Percentiles rank a stretch among this genome's conserved stretches.
These are phyloP conservation scores for Heteropelma amictum DNA, from an alignment of 2,888 invertebrate genomes.

Conservation along the genomic window DNA sequence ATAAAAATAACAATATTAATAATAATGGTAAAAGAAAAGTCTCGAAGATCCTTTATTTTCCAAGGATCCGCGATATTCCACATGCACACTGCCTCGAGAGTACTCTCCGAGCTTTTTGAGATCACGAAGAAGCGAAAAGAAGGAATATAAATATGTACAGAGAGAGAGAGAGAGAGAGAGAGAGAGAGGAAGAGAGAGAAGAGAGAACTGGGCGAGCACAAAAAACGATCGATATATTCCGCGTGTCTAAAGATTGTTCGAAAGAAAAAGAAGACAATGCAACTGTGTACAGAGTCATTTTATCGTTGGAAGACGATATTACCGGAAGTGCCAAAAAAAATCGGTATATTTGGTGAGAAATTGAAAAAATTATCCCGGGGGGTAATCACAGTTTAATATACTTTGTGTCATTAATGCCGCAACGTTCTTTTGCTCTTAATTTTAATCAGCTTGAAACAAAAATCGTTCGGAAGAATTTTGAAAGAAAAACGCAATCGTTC, in stretches of 20 bases:
- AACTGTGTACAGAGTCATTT: too few species aligned
- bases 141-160: too few species aligned
- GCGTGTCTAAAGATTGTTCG: background rate
- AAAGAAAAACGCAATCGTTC: too few species aligned
- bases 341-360: background rate
- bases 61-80: slow-evolving; percentile 44
- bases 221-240: background rate
- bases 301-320: too few species aligned
- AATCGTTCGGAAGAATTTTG: too few species aligned
- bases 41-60: slow-evolving; percentile 29
- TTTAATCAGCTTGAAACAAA: too few species aligned
- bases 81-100: slow-evolving; percentile 42
- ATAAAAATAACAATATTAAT: slow-evolving; percentile 13
- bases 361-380: background rate
- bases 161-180: background rate
- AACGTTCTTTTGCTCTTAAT: too few species aligned
- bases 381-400: too few species aligned
- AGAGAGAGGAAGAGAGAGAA: background rate
- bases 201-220: background rate
- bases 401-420: too few species aligned
- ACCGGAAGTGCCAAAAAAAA: too few species aligned
- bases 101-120: slow-evolving; percentile 32
- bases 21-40: slow-evolving; percentile 6
- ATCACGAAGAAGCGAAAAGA: slow-evolving; percentile 5
- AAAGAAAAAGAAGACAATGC: background rate